Conservation (phyloP, 1,140 invertebrate species). For the Conus ventricosus region DNA sequence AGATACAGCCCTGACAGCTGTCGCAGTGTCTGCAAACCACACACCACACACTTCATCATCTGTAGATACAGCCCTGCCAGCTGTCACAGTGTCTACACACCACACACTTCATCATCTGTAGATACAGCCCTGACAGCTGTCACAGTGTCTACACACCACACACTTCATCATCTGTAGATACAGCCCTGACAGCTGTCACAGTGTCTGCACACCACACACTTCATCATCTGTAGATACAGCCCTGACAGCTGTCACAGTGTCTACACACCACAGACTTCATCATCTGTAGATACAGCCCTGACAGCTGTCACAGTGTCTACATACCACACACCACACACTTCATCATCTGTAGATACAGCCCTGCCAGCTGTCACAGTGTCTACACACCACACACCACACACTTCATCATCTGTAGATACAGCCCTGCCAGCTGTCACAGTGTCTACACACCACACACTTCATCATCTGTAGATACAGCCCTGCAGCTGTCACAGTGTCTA, state of each 20-base stretch:
- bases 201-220: too few relatives aligned
- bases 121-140: conserved; percentile 23
- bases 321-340: too few relatives aligned
- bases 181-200: too few relatives aligned
- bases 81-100: too few relatives aligned
- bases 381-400: conserved; percentile 3
- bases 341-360: conserved; percentile 23
- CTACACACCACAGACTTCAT: neutral
- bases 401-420: neutral
- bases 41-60: neutral
- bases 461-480: conserved; percentile 27
- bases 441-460: too few relatives aligned
- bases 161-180: neutral
- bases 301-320: too few relatives aligned
- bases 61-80: neutral
- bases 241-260: conserved; percentile 23
- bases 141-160: conserved; percentile 21
- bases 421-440: too few relatives aligned
- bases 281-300: neutral
- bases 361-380: conserved; percentile 25
- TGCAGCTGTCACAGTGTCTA: conserved; percentile 31
- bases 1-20: conserved; percentile 29
- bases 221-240: conserved; percentile 19
- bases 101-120: neutral
- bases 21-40: conserved; percentile 23